Base-by-base conservation (phyloP, 2,113 vertebrate species). In the Procavia capensis region DNA sequence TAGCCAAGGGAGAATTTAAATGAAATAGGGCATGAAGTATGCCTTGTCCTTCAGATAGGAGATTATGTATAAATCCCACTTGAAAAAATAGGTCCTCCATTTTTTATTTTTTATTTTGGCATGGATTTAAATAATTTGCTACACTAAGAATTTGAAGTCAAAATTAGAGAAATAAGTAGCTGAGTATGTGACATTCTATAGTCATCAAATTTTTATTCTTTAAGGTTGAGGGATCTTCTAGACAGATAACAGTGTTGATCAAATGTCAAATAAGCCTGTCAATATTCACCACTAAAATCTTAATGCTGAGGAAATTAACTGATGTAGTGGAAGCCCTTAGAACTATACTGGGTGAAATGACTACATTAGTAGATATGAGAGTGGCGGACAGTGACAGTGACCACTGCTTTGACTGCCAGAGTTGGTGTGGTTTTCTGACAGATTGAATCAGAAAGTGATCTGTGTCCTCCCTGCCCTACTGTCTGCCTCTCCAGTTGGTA, bases 101-200 rank as follows among this genome's bases (percentile, higher is more conserved):
- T 93, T 95, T 88, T 93, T 86, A 88, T 78, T 94, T 72, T 90
- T 94, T 90, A n/a, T n/a, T n/a, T n/a, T n/a, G n/a, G 63, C 61
- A 66, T 92, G 47, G 57, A 95, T 96, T 97, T 93, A 86, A 95
- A 95, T 92, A 86, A 96, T 94, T 97, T 92, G 61, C 39, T 96
- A 89, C 1, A 1, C 57, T 91, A 95, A 92, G 54, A 93, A 43
- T 94, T 82, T 64, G 75, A 93, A 41, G n/a, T 83, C 39, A 93
- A 93, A 87, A 70, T 66, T 84, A 75, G n/a, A 92, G n/a, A 81
- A 91, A 79, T 92, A 83, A 74, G 61, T 41, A 74, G 76, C 5
- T 78, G 61, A 93, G 36, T 95, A 82, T 43, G 88, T 66, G 45
- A 17, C 50, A 34, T 81, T 36, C 45, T 85, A 16, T 34, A 66